Evolutionary conservation across 64 coral and sea anemone genomes (phyloP).

Genomic region (Astreopora myriophthalma): DNA sequence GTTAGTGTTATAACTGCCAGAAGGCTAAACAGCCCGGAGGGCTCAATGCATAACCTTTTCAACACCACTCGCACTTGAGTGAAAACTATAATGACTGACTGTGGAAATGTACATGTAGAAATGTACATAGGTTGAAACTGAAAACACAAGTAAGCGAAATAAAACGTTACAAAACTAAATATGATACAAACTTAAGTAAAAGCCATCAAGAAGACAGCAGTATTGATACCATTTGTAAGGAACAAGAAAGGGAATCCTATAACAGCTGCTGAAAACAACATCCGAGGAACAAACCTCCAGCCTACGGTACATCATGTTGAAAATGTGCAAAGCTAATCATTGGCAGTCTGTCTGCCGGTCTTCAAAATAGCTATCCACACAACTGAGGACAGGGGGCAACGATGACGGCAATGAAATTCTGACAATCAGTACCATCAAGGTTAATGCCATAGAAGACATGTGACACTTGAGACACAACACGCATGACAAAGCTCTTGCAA

Average conservation of each 20-base stretch:
- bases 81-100: too few species aligned
- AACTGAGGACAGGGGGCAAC: not conserved
- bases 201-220: not conserved
- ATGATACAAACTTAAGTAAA: too few species aligned
- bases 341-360: not conserved
- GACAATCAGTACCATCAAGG: not conserved
- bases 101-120: too few species aligned
- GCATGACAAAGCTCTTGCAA: not conserved
- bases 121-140: too few species aligned
- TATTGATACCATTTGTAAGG: not conserved
- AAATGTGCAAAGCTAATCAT: conserved; percentile 14
- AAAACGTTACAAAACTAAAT: too few species aligned
- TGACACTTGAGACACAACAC: not conserved
- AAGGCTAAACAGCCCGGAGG: too few species aligned
- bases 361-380: not conserved
- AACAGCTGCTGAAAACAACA: not conserved
- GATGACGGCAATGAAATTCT: not conserved
- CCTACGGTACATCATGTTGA: not conserved
- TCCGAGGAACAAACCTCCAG: not conserved
- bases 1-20: too few species aligned
- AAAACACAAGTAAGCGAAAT: too few species aligned
- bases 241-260: not conserved
- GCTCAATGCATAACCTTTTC: too few species aligned
- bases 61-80: too few species aligned
- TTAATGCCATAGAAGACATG: not conserved